Base-by-base conservation (phyloP, 2,113 vertebrate species). In the Guaruba guarouba region DNA sequence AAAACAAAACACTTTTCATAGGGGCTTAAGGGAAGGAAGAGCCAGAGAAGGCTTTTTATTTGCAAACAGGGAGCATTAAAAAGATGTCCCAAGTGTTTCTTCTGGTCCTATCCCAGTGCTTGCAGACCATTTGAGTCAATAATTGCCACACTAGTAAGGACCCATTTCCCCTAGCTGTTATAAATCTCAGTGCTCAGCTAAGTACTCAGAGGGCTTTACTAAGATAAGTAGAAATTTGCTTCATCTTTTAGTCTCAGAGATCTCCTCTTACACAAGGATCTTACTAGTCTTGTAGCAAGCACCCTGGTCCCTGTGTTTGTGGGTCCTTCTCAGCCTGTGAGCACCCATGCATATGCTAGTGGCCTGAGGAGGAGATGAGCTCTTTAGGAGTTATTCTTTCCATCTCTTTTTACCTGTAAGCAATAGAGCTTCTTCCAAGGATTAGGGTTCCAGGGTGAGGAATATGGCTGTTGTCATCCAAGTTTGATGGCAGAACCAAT, bases 1-100 rank as follows among this genome's bases (percentile, higher is more conserved):
- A 39, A 92, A 97, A 19, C 54, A 88, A 95, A 93, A 83, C 57
- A 59, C 82, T 88, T 91, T 82, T 67, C 75, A 94, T 79, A 55
- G 66, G 63, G 66, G 35, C n/a, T 85, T 77, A 43, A 63, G 59
- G 81, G 5, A n/a, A 35, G 35, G 41, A 54, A 96, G 55, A 92
- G 49, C 14, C 13, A 62, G 74, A 87, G 66, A 84, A 75, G 37
- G 43, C 27, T 93, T 88, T 95, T 69, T 90, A 69, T 89, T 64
- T 94, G 46, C 8, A 79, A 92, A 61, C 0, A 9, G 29, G 46
- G 48, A 91, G 17, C 41, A 29, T n/a, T 91, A 66, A 73, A 86
- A 95, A 66, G 48, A 11, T 51, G 67, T 64, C 69, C 31, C 17
- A 41, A 87, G 63, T 54, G 52, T 96, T 96, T 80, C 83, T 89